Base-by-base conservation (phyloP, 2,797 vertebrate species). In the Sardinella longiceps region DNA sequence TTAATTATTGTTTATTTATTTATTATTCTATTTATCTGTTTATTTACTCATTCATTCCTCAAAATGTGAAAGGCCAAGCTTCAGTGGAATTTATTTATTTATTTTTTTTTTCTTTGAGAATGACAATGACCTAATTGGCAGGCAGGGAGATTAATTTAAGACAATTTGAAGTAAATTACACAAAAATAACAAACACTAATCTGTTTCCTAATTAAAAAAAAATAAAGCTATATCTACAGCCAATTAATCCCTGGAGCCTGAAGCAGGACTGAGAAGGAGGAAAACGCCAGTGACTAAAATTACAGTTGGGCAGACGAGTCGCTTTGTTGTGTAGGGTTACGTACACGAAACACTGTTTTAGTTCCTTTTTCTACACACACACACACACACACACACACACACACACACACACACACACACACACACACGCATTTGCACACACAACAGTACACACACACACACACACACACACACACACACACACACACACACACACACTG, bases 161-260 rank as follows among this genome's bases (percentile, higher is more conserved):
- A 25, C 58, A 46, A 39, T 45, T 60, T 37, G n/a, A 53, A 33
- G 11, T 53, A n/a, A 46, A 80, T 81, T 80, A 63, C 33, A 84
- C 83, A 80, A 83, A 45, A 66, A 83, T 66, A 86, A 83, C 53
- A 86, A 86, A 81, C 53, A 84, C 84, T 50, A 23, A 81, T 45
- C 82, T 81, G 60, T 43, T 63, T 81, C 53, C 70, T 28, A 74
- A 86, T 83, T 84, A 74, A 86, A 15, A 63, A 63, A 58, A 9
- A 56, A 25, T 86, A 81, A 81, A 80, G 50, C 85, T 84, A n/a
- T n/a, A n/a, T 48, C 70, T 81, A n/a, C n/a, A n/a, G 82, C 60
- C 82, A 77, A 48, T 86, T 84, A 86, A 81, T 23, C 48, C 23
- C 1, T n/a, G n/a, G n/a, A 84, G 46, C 58, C 82, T 80, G 20